phyloP scores from a whole-genome alignment of 2,797 vertebrate genomes.

The Falco naumanni region DNA sequence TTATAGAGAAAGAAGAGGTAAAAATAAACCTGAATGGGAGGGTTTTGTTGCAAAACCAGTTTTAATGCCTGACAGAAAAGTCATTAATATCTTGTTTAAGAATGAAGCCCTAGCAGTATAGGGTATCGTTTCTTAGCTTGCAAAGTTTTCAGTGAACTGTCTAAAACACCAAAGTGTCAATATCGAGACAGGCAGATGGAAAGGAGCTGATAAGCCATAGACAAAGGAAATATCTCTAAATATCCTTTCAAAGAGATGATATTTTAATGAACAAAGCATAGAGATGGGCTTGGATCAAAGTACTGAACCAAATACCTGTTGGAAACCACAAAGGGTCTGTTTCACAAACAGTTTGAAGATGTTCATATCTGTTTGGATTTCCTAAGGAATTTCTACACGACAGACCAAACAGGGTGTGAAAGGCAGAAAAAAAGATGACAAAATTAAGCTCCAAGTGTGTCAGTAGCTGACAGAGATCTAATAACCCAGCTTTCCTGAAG shows the following conservation, averaged over 20 bases:
- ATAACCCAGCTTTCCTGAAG: not conserved
- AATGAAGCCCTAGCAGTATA: not conserved
- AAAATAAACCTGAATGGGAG: conserved; percentile 62
- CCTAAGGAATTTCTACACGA: not conserved
- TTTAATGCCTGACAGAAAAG: conserved; percentile 39
- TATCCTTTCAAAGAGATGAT: conserved; percentile 40
- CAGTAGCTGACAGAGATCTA: not conserved
- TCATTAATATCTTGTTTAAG: conserved; percentile 50
- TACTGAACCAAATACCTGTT: not conserved
- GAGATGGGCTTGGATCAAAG: not conserved
- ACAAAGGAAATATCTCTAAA: conserved; percentile 73
- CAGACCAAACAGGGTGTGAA: not conserved
- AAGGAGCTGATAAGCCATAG: conserved; percentile 48
- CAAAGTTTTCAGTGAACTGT: conserved; percentile 66
- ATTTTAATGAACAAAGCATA: not conserved
- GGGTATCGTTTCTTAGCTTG: conserved; percentile 45
- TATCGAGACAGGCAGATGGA: conserved; percentile 51
- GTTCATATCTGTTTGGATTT: not conserved
- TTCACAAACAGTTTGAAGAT: not conserved
- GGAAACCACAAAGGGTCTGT: not conserved
- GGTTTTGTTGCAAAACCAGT: conserved; percentile 13
- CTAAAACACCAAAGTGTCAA: conserved; percentile 52
- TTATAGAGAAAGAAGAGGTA: conserved; percentile 43
- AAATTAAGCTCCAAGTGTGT: not conserved
- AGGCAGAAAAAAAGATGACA: not conserved